Evolutionary conservation across 2,888 invertebrate genomes (phyloP), one percentile per base, ranked within the genome.

Genomic region (Microchrysa polita): DNA sequence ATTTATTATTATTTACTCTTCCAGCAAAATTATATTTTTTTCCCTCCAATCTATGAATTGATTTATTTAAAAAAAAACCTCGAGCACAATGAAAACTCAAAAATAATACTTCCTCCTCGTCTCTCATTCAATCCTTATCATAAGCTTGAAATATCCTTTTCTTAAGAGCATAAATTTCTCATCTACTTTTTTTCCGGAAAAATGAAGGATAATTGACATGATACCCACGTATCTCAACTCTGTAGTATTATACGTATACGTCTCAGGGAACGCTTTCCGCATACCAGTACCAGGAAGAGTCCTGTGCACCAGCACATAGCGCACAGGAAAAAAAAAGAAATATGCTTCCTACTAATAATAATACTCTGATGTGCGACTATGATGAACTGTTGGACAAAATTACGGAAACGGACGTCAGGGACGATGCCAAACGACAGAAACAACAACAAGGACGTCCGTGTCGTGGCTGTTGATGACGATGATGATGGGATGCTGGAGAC

Each of bases 151-250:
- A 59, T 14, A n/a, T 9, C 48, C 48, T n/a, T 23, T 59, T 10
- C 59, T 14, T 59, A 23, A 59, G 10, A 10, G n/a, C 27, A 20
- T 59, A 59, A 7, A 57, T 57, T 20, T 57, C 18, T 12, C 59
- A n/a, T 23, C 59, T 27, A 10, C 59, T 59, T 12, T n/a, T n/a
- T n/a, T 27, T 59, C 22, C 23, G 22, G 27, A 34, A 34, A 23
- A 23, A 59, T 59, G 59, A 23, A 23, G 59, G 59, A 59, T 59
- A 59, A 59, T 59, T 59, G 59, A 59, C 27, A 23, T 59, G 59
- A 59, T 59, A 14, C 59, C 59, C 59, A 59, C 59, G 59, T 59
- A 59, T 59, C 27, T 59, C 12, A 48, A 48, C 48, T 48, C 2
- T 48, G 12, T n/a, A n/a, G n/a, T n/a, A n/a, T n/a, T n/a, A n/a